Base-by-base conservation (phyloP, 2,797 vertebrate species). In the Streptopelia turtur region DNA sequence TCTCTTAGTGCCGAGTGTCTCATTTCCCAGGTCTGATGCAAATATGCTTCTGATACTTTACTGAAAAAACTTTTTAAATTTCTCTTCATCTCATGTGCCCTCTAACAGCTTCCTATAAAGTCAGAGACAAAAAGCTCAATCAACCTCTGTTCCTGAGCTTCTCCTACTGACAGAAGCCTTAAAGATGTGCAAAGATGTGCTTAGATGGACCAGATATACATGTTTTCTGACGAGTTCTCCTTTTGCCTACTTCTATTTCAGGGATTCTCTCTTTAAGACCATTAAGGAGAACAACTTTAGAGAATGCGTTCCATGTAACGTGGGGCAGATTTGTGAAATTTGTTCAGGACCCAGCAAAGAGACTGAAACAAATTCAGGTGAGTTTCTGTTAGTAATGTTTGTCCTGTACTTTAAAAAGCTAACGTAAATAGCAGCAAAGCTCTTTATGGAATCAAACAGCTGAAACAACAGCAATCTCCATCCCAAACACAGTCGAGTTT, bases 21-120 rank as follows among this genome's bases (percentile, higher is more conserved):
- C 84, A 94, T 96, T 97, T 97, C 81, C 88, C 87, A 47, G 24
- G 59, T 21, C 33, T 49, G 71, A 75, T 92, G 12, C 35, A 87
- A 87, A 94, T 63, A 31, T 78, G 45, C 65, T 59, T 69, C 39
- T 92, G n/a, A 84, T 65, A 61, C 49, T 80, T 82, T 70, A 43
- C 49, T 79, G 60, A 87, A 92, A 95, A 92, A 82, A 72, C 7
- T 81, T 70, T 87, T 37, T 3, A 84, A 89, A 89, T 76, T 47
- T 52, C 27, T 77, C 6, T 85, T 45, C 43, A 20, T 45, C 43
- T 69, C 16, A 49, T 16, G 12, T 27, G 10, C 2, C 24, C 3
- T 87, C 45, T 10, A 27, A 50, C 5, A 63, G 21, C 15, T 75
- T 18, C 8, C 35, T 61, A 13, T 5, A 30, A 35, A 76, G 10